Conservation (phyloP, 2,888 invertebrate species). For the Drosophila nr. fundita region DNA sequence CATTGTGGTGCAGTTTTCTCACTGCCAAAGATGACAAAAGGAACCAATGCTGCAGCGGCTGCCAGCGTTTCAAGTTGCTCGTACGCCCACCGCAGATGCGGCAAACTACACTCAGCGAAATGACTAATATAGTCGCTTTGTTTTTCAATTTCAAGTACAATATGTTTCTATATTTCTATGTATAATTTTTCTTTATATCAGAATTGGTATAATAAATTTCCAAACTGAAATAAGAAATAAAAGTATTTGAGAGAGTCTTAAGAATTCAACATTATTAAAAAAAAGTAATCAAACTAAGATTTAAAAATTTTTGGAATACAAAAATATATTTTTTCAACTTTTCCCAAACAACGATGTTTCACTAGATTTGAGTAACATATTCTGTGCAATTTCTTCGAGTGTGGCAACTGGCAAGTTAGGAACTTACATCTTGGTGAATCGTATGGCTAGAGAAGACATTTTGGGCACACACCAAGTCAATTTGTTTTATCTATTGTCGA, state of each 20-base stretch:
- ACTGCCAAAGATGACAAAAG: conserved; percentile 77
- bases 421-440: conserved; percentile 25
- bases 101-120: conserved; percentile 6
- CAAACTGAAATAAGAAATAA: not conserved
- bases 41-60: conserved; percentile 47
- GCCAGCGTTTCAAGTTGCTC: conserved; percentile 51
- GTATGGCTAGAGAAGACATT: conserved; percentile 76
- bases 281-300: not conserved
- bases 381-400: not conserved
- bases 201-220: not conserved
- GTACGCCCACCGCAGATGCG: conserved; percentile 49
- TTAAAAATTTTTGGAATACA: not conserved
- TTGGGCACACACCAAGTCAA: conserved; percentile 83
- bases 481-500: conserved; percentile 84
- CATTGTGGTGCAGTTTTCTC: conserved; percentile 76
- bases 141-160: not conserved
- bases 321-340: not conserved
- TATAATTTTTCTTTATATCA: not conserved
- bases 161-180: not conserved
- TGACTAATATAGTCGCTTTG: not conserved
- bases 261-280: not conserved
- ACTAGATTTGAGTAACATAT: not conserved
- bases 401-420: conserved; percentile 18
- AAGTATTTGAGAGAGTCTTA: not conserved
- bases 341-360: not conserved